phyloP scores from a whole-genome alignment of 2,797 vertebrate species.

The Crenuchus spilurus region DNA sequence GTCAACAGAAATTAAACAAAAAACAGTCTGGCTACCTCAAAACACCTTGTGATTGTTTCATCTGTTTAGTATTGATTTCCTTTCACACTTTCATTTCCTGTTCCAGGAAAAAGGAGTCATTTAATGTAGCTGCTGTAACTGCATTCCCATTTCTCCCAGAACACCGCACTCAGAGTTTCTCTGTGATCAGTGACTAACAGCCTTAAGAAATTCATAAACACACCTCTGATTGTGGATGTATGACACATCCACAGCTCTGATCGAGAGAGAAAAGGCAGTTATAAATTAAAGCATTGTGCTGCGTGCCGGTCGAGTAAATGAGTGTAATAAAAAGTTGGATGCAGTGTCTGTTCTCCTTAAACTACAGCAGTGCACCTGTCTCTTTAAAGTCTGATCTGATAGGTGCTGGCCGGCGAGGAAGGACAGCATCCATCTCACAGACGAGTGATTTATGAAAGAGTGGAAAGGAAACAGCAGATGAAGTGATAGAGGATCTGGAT shows the following conservation, averaged over 20 bases:
- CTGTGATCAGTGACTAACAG: constrained; percentile 19
- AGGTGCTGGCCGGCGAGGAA: not conserved
- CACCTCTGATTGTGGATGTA: not conserved
- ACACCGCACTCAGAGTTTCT: not conserved
- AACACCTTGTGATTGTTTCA: constrained; percentile 14
- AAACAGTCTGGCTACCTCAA: not conserved
- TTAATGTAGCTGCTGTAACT: constrained; percentile 15
- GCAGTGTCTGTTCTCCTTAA: not conserved
- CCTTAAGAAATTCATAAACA: not conserved
- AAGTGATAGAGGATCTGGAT: constrained; percentile 13
- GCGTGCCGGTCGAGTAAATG: not conserved
- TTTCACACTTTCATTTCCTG: constrained; percentile 28
- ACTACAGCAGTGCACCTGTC: not conserved
- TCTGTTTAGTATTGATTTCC: constrained; percentile 33
- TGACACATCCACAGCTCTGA: not conserved
- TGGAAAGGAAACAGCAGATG: constrained; percentile 18
- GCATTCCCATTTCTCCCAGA: constrained; percentile 5
- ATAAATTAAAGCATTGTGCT: constrained; percentile 15
- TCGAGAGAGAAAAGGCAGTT: not conserved
- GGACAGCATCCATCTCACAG: not conserved
- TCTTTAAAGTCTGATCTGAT: not conserved
- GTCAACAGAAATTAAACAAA: constrained; percentile 16
- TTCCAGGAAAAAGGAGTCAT: constrained; percentile 6
- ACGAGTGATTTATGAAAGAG: constrained; percentile 42
- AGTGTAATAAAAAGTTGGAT: constrained; percentile 14